Conservation (phyloP, 2,797 vertebrate species). For the Phrynocephalus guinanensis region DNA sequence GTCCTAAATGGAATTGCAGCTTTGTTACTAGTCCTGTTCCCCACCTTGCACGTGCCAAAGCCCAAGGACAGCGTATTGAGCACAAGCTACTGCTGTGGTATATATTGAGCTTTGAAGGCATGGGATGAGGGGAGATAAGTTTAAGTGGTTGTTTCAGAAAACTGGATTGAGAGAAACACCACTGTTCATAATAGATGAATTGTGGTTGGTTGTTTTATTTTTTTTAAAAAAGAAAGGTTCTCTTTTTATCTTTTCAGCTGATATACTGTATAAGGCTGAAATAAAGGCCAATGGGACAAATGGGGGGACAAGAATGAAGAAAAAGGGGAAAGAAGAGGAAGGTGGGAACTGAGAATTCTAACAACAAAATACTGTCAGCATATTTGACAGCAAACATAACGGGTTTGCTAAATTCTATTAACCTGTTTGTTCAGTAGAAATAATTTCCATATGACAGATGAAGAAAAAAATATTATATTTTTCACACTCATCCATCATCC, state of each 20-base stretch:
- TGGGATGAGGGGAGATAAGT: not conserved
- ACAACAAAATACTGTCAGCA: slow-evolving; percentile 31
- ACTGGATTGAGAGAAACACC: slow-evolving; percentile 4
- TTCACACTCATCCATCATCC: slow-evolving; percentile 39
- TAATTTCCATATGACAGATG: slow-evolving; percentile 26
- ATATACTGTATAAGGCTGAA: not conserved
- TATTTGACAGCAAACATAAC: slow-evolving; percentile 25
- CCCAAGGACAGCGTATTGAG: not conserved
- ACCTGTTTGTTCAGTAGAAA: not conserved
- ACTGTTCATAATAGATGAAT: not conserved
- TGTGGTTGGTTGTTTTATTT: too few relatives aligned
- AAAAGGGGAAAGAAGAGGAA: not conserved
- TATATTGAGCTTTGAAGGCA: not conserved
- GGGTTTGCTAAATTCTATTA: slow-evolving; percentile 26
- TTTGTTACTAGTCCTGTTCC: not conserved
- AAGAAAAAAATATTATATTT: slow-evolving; percentile 42
- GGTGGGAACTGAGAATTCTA: slow-evolving; percentile 12
- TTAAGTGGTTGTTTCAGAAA: not conserved
- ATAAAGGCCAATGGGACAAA: not conserved
- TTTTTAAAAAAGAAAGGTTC: not conserved
- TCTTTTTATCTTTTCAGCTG: not conserved
- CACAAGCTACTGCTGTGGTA: not conserved
- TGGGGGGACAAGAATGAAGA: not conserved
- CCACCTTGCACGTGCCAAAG: not conserved
- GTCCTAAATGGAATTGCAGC: not conserved